Evolutionary conservation across 2,113 vertebrate genomes (phyloP).

Genomic region (Malaclemys terrapin): DNA sequence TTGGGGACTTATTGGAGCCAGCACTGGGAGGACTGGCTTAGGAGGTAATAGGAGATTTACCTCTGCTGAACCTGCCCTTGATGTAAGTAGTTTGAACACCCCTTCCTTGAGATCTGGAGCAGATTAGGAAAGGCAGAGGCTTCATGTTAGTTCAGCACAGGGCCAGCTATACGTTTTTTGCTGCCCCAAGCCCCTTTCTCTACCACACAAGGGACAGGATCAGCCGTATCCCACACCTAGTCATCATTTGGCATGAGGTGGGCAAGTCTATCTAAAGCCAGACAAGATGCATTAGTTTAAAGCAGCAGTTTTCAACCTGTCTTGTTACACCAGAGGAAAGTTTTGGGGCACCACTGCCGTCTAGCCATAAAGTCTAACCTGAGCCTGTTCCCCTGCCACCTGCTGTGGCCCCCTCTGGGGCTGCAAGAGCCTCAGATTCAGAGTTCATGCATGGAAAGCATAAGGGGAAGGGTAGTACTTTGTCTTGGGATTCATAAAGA

Average conservation of each 20-base stretch:
- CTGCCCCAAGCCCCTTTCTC: background rate
- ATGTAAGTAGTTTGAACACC: background rate
- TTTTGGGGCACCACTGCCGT: background rate
- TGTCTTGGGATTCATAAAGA: background rate
- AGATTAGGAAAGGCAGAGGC: background rate
- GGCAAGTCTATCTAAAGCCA: background rate
- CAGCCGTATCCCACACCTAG: background rate
- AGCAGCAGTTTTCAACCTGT: background rate
- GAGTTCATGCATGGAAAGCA: background rate
- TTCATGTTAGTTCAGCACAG: background rate
- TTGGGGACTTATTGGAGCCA: background rate
- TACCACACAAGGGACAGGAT: background rate
- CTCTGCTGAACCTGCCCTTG: background rate
- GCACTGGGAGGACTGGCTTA: background rate
- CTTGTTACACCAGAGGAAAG: background rate
- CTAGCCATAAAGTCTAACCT: background rate
- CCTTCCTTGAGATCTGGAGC: background rate
- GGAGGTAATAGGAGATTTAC: constrained; percentile 3
- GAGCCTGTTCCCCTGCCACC: background rate
- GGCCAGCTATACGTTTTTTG: no score
- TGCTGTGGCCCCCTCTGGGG: background rate
- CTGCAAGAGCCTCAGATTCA: background rate
- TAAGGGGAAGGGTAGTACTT: background rate
- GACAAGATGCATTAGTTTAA: background rate
- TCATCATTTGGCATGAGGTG: background rate